Evolutionary conservation across 2,888 invertebrate species (phyloP), one percentile per base, ranked within the genome.

Genomic region (Limnephilus marmoratus): DNA sequence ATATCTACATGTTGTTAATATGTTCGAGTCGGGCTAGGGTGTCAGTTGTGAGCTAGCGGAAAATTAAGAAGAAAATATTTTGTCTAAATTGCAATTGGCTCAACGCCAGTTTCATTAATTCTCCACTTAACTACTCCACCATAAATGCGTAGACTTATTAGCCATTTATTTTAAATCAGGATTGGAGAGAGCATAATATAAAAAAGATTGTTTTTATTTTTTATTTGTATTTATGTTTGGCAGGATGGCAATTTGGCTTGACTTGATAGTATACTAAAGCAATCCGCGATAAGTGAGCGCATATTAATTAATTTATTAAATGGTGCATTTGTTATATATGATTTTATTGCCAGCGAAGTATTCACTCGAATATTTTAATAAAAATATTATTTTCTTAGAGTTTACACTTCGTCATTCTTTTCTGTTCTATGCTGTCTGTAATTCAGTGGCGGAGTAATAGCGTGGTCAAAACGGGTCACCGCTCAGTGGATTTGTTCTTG

Each of bases 31-130:
- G 13, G 53, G 5, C 53, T 24, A 18, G 53, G 53, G 15, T 53
- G 53, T 53, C 68, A 68, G 68, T 24, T 68, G 68, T 68, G 53
- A 68, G 24, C 68, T 24, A 68, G 68, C 68, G 68, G 37, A 85
- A 85, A 85, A 85, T 41, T 34, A 41, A n/a, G 85, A 13, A 41
- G 85, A 85, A 85, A 37, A 85, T 85, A 45, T 85, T 85, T 24
- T 45, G 37, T 45, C 11, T 85, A 85, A 85, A 85, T n/a, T 29
- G n/a, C 85, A 85, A 85, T 85, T 85, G 85, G 85, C 85, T 24
- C n/a, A n/a, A 41, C 11, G 85, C 85, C 85, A 37, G 11, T 37
- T 85, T 85, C 37, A 85, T 85, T 85, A 85, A 85, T 85, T 45
- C 24, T 34, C 18, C 85, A 41, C 85, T 85, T 85, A 85, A 85